These are phyloP conservation scores for Pogona vitticeps DNA, from an alignment of 2,113 vertebrate genomes.

Conservation along the genomic window DNA sequence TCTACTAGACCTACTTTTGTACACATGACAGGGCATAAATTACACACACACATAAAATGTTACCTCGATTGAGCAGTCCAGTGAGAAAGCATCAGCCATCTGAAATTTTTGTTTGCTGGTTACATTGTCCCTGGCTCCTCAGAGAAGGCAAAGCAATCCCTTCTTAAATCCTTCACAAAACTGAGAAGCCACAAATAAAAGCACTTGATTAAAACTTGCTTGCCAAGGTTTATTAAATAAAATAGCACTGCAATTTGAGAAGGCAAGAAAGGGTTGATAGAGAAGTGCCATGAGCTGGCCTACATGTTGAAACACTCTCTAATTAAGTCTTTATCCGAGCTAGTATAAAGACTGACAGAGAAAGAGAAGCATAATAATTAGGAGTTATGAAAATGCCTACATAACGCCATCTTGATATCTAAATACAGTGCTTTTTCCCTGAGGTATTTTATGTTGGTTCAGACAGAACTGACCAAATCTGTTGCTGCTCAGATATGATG, in stretches of 20 bases:
- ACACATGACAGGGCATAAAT: too few species aligned
- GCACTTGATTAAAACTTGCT: conserved; percentile 4
- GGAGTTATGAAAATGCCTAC: conserved; percentile 74
- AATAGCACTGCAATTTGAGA: conserved; percentile 55
- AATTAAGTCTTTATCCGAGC: conserved; percentile 75
- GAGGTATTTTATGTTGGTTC: conserved; percentile 66
- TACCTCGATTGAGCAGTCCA: too few species aligned
- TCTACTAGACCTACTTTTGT: too few species aligned
- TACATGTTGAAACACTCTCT: conserved; percentile 75
- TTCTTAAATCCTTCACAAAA: not conserved
- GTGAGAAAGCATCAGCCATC: too few species aligned
- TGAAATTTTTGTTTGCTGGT: not conserved
- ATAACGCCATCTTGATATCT: conserved; percentile 70
- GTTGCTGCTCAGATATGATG: conserved; percentile 29
- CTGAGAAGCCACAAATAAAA: conserved; percentile 1
- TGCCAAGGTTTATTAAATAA: conserved; percentile 17
- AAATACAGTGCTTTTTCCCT: conserved; percentile 74
- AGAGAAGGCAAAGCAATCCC: not conserved
- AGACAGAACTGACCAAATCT: conserved; percentile 56
- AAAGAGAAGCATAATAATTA: conserved; percentile 56
- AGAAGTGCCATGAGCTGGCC: conserved; percentile 71
- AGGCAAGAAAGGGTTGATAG: conserved; percentile 74
- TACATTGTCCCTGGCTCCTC: not conserved
- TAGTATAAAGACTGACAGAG: conserved; percentile 68
- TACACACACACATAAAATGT: too few species aligned